Evolutionary conservation across 2,113 vertebrate genomes (phyloP).

Genomic region (Gila orcuttii): DNA sequence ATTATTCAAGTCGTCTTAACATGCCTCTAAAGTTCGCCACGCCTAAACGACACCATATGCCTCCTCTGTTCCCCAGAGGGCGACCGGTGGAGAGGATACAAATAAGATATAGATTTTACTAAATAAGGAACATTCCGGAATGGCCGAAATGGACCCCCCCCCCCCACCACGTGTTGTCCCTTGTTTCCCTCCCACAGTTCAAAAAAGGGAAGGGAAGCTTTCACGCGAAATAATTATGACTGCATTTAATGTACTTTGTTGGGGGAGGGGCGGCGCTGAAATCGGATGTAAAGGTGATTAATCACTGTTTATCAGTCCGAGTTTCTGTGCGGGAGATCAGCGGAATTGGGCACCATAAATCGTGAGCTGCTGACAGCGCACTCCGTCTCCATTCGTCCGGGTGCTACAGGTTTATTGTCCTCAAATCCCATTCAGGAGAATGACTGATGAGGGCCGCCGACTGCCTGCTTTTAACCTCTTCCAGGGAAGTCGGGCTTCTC

Average conservation of each 20-base stretch:
- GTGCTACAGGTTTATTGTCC: slow-evolving; percentile 84
- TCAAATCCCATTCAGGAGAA: slow-evolving; percentile 84
- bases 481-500: slow-evolving; percentile 58
- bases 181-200: slow-evolving; percentile 23
- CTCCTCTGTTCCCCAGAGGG: slow-evolving; percentile 50
- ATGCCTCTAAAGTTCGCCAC: slow-evolving; percentile 67
- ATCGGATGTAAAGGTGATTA: slow-evolving; percentile 79
- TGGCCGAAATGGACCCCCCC: not conserved
- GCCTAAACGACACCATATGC: slow-evolving; percentile 72
- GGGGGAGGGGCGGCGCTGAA: slow-evolving; percentile 67
- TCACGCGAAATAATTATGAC: slow-evolving; percentile 74
- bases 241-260: slow-evolving; percentile 78
- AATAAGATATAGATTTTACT: slow-evolving; percentile 62
- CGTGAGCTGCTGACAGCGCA: slow-evolving; percentile 76
- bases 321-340: slow-evolving; percentile 82
- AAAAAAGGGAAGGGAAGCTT: slow-evolving; percentile 46
- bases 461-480: slow-evolving; percentile 68
- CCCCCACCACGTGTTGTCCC: not conserved
- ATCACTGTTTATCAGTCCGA: slow-evolving; percentile 85
- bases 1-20: slow-evolving; percentile 69
- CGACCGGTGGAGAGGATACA: slow-evolving; percentile 48
- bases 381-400: slow-evolving; percentile 83
- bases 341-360: slow-evolving; percentile 84
- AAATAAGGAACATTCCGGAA: slow-evolving; percentile 47
- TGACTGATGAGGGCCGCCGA: slow-evolving; percentile 79